phyloP scores from a whole-genome alignment of 2,113 vertebrate genomes.

The Pardalotus punctatus region DNA sequence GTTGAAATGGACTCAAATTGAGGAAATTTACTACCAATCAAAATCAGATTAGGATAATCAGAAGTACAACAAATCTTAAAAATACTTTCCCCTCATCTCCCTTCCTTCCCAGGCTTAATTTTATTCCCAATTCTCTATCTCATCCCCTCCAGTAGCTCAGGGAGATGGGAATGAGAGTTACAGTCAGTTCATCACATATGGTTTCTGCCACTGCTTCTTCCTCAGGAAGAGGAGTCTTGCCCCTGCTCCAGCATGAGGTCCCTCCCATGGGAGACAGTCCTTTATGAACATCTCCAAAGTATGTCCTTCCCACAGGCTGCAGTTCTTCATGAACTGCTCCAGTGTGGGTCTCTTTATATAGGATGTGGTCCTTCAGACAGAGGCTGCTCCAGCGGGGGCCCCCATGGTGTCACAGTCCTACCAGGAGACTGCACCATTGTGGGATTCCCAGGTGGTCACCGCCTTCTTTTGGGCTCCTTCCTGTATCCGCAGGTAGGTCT shows the following conservation, averaged over 20 bases:
- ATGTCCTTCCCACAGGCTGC: background rate
- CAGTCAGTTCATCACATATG: rapidly evolving
- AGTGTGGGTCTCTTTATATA: background rate
- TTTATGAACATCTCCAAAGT: background rate
- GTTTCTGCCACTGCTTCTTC: background rate
- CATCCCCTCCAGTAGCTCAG: background rate
- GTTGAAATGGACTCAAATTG: background rate
- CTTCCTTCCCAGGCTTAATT: background rate
- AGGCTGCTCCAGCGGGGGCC: background rate
- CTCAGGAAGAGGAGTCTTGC: background rate
- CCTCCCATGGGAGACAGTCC: background rate
- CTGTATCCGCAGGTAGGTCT: background rate
- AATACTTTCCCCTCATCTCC: background rate
- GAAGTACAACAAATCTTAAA: background rate
- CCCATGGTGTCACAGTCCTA: background rate
- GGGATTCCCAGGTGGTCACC: background rate
- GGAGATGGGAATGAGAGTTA: background rate
- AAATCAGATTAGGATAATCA: background rate
- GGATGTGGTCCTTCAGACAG: background rate
- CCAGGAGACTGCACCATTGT: background rate
- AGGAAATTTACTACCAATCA: background rate
- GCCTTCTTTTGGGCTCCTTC: background rate
- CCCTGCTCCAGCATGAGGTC: background rate
- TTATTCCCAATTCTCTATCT: background rate
- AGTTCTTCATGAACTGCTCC: background rate